Evolutionary conservation across 2,888 invertebrate species (phyloP), one percentile per base, ranked within the genome.

Genomic region (Colostygia pectinataria): DNA sequence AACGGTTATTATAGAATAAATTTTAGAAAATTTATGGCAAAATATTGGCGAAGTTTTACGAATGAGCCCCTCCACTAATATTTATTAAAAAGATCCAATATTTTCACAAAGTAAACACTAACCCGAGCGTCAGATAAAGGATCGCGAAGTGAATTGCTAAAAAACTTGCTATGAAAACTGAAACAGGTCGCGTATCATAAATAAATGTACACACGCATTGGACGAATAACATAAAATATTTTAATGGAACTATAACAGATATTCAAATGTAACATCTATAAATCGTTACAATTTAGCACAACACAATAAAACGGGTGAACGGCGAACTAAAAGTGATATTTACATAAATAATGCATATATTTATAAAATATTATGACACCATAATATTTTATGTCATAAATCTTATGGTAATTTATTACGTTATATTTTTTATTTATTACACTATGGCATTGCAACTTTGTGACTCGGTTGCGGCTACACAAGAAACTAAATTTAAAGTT

Each of bases 401-500:
- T 77, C 71, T 74, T 77, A 77, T 78, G 71, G 29, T 76, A 20
- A 78, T 72, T 78, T 61, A 77, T 77, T 77, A 80, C 72, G 77
- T 78, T 76, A 80, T 63, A n/a, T 64, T 61, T 63, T 55, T 63
- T 65, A 55, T 61, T 57, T 56, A 54, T 67, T 70, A 68, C 55
- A 61, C 59, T 84, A 86, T 85, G 86, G 85, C 87, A 86, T 86
- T 81, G 83, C 81, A 83, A 80, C 74, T 83, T 85, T 84, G 85
- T 83, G 86, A 86, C 83, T 83, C 80, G 74, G 69, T 71, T 76
- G 77, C 78, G 77, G 74, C 71, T 71, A 68, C 74, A 63, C 68
- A 67, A 31, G 25, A 31, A 24, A 24, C 33, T 2, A 25, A 33
- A 41, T 31, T 31, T 41, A n/a, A 33, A 32, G 18, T 15, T 32